A percentile compares a stretch with the other conserved stretches of the same genome.
phyloP scores from a whole-genome alignment of 2,888 invertebrate species.

The Gari tellinella region DNA sequence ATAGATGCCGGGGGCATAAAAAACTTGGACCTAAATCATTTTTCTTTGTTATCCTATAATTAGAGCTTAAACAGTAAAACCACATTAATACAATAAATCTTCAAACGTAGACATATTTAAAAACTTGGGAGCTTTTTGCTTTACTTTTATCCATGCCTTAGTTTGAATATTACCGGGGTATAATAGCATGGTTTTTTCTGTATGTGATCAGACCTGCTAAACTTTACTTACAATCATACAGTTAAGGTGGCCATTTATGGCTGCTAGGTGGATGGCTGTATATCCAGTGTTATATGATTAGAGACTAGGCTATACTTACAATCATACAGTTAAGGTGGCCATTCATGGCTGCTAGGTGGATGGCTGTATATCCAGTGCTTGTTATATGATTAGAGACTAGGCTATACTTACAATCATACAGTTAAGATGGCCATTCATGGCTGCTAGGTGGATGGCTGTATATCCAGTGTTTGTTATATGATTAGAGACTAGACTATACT shows the following conservation, averaged over 20 bases:
- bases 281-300: slow-evolving; percentile 81
- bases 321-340: slow-evolving; percentile 81
- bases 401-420: slow-evolving; percentile 78
- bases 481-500: too few relatives aligned
- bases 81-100: too few relatives aligned
- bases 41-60: too few relatives aligned
- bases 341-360: slow-evolving; percentile 81
- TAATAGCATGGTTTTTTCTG: too few relatives aligned
- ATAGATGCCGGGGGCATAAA: too few relatives aligned
- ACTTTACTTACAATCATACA: slow-evolving; percentile 76
- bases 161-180: too few relatives aligned
- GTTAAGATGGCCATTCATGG: slow-evolving; percentile 81
- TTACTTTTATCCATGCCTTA: too few relatives aligned
- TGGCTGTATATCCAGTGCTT: slow-evolving; percentile 80
- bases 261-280: slow-evolving; percentile 81
- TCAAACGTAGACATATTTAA: background rate
- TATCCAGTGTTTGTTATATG: slow-evolving; percentile 81
- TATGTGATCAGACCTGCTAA: too few relatives aligned
- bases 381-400: too few relatives aligned
- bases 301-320: slow-evolving; percentile 69
- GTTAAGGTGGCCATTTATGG: slow-evolving; percentile 81
- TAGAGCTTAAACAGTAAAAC: too few relatives aligned
- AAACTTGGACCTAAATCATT: too few relatives aligned
- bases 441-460: slow-evolving; percentile 81
- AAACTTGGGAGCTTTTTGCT: too few relatives aligned